Conservation (phyloP, 2,888 invertebrate species). For the Geophilus truncorum region DNA sequence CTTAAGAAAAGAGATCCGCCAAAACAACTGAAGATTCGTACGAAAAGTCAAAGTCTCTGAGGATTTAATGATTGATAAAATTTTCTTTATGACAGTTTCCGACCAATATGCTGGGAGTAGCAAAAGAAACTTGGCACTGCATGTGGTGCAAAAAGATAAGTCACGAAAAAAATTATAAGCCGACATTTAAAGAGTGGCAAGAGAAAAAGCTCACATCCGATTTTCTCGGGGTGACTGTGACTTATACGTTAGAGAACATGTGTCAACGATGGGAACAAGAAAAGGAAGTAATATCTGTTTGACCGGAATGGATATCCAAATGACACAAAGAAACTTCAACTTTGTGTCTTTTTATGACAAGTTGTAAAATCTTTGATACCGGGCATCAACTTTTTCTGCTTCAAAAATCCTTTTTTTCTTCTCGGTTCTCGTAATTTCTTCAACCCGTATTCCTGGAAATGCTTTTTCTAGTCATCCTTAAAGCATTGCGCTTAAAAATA, state of each 20-base stretch:
- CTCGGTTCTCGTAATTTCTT: no score
- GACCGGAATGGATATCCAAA: conserved; percentile 21
- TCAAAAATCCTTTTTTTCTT: not conserved
- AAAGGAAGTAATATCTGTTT: conserved; percentile 13
- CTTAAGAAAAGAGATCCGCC: conserved; percentile 8
- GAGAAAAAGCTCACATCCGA: not conserved
- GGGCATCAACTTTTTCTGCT: not conserved
- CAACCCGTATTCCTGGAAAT: no score
- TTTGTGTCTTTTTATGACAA: conserved; percentile 13
- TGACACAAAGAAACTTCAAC: conserved; percentile 8
- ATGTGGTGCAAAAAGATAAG: conserved; percentile 1
- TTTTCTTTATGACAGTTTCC: conserved; percentile 22
- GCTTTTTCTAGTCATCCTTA: not conserved
- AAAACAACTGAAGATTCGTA: not conserved
- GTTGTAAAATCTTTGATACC: not conserved
- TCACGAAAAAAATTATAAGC: not conserved
- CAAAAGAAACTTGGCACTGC: conserved; percentile 11
- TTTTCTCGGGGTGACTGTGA: conserved; percentile 18
- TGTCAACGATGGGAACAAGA: conserved; percentile 20
- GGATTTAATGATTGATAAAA: conserved; percentile 27
- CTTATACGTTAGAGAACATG: conserved; percentile 13
- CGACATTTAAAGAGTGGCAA: not conserved
- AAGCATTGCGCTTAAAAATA: not conserved
- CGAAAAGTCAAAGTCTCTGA: not conserved
- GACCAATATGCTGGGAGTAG: conserved; percentile 8